phyloP scores from a whole-genome alignment of 2,113 vertebrate genomes.

The Pachyramphus minor region DNA sequence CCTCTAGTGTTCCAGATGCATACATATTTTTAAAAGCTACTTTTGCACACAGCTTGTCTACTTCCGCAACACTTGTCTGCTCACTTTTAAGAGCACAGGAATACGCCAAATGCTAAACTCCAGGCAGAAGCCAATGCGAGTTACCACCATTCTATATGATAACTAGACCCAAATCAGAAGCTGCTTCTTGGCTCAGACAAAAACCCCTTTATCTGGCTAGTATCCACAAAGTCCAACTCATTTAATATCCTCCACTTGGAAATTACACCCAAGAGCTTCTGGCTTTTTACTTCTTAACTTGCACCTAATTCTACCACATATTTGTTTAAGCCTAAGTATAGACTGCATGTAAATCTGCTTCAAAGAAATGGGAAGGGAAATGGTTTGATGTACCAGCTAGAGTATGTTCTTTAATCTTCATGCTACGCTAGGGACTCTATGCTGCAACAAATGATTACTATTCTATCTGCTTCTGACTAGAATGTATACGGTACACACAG shows the following conservation, averaged over 20 bases:
- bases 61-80: not conserved
- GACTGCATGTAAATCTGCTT: constrained; percentile 21
- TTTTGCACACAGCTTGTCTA: not conserved
- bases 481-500: not conserved
- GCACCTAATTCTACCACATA: not conserved
- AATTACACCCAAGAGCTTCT: constrained; percentile 21
- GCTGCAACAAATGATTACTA: constrained; percentile 3
- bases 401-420: constrained; percentile 38
- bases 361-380: constrained; percentile 45
- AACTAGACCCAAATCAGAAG: constrained; percentile 29
- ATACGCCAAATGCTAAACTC: not conserved
- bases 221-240: constrained; percentile 20
- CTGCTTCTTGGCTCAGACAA: not conserved
- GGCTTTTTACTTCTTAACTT: constrained; percentile 19
- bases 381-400: constrained; percentile 7
- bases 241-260: constrained; percentile 15
- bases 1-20: not conserved
- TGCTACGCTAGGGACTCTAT: not conserved
- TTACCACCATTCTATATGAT: not conserved
- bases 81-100: not conserved
- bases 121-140: not conserved
- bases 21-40: not conserved
- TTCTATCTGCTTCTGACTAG: not conserved
- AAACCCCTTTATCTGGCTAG: constrained; percentile 10
- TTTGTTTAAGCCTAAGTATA: constrained; percentile 27